Conservation (phyloP, 2,797 vertebrate species). For the Microctenopoma lineatum region DNA sequence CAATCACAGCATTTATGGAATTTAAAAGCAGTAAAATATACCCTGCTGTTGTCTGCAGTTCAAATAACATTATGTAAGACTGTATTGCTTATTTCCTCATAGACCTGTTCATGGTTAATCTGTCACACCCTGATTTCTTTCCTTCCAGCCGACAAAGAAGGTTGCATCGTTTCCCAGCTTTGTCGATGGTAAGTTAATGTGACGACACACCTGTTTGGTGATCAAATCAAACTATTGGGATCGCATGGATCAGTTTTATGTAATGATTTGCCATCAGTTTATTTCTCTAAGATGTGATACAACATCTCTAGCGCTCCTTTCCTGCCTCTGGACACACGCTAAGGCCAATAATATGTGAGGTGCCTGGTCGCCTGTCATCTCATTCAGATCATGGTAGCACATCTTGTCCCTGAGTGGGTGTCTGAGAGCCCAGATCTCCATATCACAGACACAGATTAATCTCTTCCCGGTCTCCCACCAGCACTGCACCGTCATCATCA, state of each 20-base stretch:
- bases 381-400: slow-evolving; percentile 57
- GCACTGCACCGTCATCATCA: slow-evolving; percentile 40
- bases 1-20: not conserved
- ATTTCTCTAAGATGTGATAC: slow-evolving; percentile 9
- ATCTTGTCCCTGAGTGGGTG: slow-evolving; percentile 60
- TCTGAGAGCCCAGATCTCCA: slow-evolving; percentile 70
- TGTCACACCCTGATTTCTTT: slow-evolving; percentile 31
- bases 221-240: slow-evolving; percentile 57
- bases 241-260: slow-evolving; percentile 33
- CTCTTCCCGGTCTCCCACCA: slow-evolving; percentile 44
- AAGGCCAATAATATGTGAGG: slow-evolving; percentile 40
- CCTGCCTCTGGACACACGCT: slow-evolving; percentile 41
- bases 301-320: slow-evolving; percentile 17
- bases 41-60: not conserved
- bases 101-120: slow-evolving; percentile 19
- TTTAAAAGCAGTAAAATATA: not conserved
- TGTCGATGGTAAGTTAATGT: slow-evolving; percentile 92
- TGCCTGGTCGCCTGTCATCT: slow-evolving; percentile 44
- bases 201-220: slow-evolving; percentile 41
- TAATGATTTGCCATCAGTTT: slow-evolving; percentile 3
- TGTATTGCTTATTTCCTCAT: slow-evolving; percentile 4
- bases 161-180: slow-evolving; percentile 96
- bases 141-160: slow-evolving; percentile 92
- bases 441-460: slow-evolving; percentile 73
- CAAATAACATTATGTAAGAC: too few species aligned